Percentiles rank a stretch among this genome's conserved stretches.
Evolutionary conservation across 1,140 invertebrate genomes (phyloP).

Genomic region (Hydropsyche tenuis): DNA sequence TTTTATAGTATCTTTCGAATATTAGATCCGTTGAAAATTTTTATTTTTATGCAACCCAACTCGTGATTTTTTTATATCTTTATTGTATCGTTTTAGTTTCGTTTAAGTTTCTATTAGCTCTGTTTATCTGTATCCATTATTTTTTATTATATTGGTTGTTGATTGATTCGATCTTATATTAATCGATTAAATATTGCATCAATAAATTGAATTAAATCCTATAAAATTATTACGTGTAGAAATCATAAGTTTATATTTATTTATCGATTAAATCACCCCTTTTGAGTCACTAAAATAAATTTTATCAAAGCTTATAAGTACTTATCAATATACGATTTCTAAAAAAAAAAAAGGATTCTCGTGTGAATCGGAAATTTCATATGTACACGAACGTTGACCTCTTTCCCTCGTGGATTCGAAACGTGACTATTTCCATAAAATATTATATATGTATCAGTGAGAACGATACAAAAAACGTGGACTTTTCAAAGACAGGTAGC

Average conservation of each 20-base stretch:
- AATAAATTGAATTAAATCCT: too few relatives aligned
- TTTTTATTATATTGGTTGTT: not conserved
- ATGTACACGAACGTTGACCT: slow-evolving; percentile 29
- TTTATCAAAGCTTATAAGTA: too few relatives aligned
- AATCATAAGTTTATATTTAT: too few relatives aligned
- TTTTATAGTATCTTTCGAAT: too few relatives aligned
- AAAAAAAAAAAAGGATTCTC: not conserved
- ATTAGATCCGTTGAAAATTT: not conserved
- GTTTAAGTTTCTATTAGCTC: not conserved
- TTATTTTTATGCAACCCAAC: not conserved
- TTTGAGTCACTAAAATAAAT: too few relatives aligned
- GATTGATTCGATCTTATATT: not conserved
- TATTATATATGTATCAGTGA: slow-evolving; percentile 40
- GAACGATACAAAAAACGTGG: slow-evolving; percentile 39
- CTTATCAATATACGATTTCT: not conserved
- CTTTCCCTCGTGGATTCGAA: slow-evolving; percentile 8
- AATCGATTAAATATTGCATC: too few relatives aligned
- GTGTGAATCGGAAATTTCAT: slow-evolving; percentile 21
- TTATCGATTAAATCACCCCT: too few relatives aligned
- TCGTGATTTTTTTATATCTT: not conserved
- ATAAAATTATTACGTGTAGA: too few relatives aligned
- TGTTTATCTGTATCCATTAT: not conserved
- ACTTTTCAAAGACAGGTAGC: slow-evolving; percentile 45
- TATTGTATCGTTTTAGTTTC: not conserved
- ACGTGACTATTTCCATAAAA: slow-evolving; percentile 39